Conservation (phyloP, 1,140 invertebrate genomes). For the Drosophila repleta region DNA sequence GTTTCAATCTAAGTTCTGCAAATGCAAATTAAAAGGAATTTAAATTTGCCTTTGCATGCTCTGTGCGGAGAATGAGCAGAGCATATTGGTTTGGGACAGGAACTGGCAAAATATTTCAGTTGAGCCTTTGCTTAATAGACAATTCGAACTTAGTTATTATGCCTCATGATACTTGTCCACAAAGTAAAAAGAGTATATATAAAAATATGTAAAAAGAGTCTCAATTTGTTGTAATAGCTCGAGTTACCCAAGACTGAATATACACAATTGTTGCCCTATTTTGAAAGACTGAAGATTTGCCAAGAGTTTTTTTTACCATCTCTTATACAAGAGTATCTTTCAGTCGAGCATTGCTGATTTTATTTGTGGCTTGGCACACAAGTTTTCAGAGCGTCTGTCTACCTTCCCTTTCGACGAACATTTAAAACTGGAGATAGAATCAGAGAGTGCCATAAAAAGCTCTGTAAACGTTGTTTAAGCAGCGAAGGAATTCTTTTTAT, state of each 20-base stretch:
- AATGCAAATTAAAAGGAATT: constrained; percentile 13
- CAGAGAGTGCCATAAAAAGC: neutral
- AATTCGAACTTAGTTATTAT: neutral
- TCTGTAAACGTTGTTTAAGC: too few species aligned
- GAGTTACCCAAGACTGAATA: too few species aligned
- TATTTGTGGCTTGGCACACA: neutral
- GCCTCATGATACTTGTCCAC: too few species aligned
- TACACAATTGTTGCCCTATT: too few species aligned
- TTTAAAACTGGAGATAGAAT: neutral
- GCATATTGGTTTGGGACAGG: neutral
- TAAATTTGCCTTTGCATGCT: neutral
- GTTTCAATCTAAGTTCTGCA: constrained; percentile 24
- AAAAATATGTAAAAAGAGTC: too few species aligned
- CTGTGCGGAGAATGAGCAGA: neutral
- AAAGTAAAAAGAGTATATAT: too few species aligned
- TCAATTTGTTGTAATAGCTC: too few species aligned
- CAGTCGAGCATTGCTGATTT: neutral
- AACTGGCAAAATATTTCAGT: too few species aligned
- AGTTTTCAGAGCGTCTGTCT: neutral
- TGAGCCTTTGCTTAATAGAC: neutral
- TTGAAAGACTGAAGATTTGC: too few species aligned
- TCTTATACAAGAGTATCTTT: neutral
- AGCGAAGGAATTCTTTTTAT: too few species aligned
- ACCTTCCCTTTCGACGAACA: neutral
- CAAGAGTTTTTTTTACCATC: too few species aligned